Percentiles rank a stretch among this genome's conserved stretches.
phyloP scores from a whole-genome alignment of 2,888 invertebrate genomes.

The Meloe dianella region DNA sequence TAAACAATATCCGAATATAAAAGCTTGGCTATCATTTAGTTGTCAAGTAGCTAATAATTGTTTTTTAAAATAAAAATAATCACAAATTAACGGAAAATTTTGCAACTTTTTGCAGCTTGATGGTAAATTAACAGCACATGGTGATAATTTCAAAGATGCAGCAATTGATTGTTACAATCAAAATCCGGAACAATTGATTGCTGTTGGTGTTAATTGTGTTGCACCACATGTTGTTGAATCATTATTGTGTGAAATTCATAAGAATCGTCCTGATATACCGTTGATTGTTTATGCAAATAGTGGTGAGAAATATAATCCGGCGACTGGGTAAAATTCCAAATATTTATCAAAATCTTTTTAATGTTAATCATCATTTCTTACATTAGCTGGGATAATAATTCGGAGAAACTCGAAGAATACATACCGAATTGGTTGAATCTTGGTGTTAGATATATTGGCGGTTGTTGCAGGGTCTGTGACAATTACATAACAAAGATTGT shows the following conservation, averaged over 20 bases:
- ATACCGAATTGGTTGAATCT: slow-evolving; percentile 79
- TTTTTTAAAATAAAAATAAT: too few species aligned
- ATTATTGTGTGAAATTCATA: slow-evolving; percentile 63
- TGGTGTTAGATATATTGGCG: slow-evolving; percentile 83
- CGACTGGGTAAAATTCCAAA: slow-evolving; percentile 35
- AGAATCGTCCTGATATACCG: slow-evolving; percentile 63
- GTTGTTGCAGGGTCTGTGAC: slow-evolving; percentile 85
- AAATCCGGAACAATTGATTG: slow-evolving; percentile 71
- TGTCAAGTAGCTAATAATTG: slow-evolving; percentile 78
- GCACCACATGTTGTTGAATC: slow-evolving; percentile 66
- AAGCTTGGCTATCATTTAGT: slow-evolving; percentile 87
- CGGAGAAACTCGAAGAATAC: slow-evolving; percentile 69
- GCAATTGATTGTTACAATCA: slow-evolving; percentile 66
- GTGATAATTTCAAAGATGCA: slow-evolving; percentile 75
- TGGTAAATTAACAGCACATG: slow-evolving; percentile 69
- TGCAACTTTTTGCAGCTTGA: too few species aligned
- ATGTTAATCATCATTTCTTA: neutral
- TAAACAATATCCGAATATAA: slow-evolving; percentile 73
- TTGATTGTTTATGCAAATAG: slow-evolving; percentile 89
- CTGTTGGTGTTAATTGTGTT: slow-evolving; percentile 87
- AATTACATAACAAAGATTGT: slow-evolving; percentile 75
- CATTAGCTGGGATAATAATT: slow-evolving; percentile 69
- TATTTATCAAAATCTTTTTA: neutral
- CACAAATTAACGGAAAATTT: slow-evolving; percentile 18
- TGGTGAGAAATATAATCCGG: slow-evolving; percentile 75